Base-by-base conservation (phyloP, 1,140 invertebrate species). In the Akabosia matsudoensis region DNA sequence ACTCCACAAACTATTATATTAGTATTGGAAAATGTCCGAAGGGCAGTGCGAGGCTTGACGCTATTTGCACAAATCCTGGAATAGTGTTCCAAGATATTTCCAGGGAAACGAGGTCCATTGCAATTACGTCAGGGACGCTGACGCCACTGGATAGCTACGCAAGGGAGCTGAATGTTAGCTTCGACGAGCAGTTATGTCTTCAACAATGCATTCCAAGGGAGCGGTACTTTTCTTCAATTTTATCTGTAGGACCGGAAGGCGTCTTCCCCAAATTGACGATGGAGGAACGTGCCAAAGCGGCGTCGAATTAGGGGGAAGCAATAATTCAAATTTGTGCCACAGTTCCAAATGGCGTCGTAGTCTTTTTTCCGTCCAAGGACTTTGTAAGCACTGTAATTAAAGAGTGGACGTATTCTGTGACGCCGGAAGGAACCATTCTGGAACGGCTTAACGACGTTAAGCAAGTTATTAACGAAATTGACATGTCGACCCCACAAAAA, bases 11-110 rank as follows among this genome's bases (percentile, higher is more conserved):
- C 24, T 56, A 13, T 22, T 56, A n/a, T 56, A 13, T 56, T 4
- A 3, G 24, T 4, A 13, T 56, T 7, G 54, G 24, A 56, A 56
- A 56, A 4, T 10, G n/a, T n/a, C n/a, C n/a, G n/a, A 45, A 45
- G 7, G 37, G 18, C 18, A 24, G 24, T 22, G 22, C 24, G 54
- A 56, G 54, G 54, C 54, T 67, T 7, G 31, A 31, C 28, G 85
- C 90, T 73, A 88, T 88, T 87, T 89, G 88, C 78, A 83, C 90
- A 79, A 88, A 88, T 78, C 87, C 88, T n/a, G 88, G 84, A 30
- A 84, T 89, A 73, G 87, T 85, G 79, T 84, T 85, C 77, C 84
- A 82, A 61, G 85, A 87, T 74, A 83, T 87, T 3, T 80, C 82
- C 18, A 70, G 78, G 30, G 37, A 76, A n/a, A 81, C 82, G 0